Conservation (phyloP, 2,797 vertebrate genomes). For the Alca torda region DNA sequence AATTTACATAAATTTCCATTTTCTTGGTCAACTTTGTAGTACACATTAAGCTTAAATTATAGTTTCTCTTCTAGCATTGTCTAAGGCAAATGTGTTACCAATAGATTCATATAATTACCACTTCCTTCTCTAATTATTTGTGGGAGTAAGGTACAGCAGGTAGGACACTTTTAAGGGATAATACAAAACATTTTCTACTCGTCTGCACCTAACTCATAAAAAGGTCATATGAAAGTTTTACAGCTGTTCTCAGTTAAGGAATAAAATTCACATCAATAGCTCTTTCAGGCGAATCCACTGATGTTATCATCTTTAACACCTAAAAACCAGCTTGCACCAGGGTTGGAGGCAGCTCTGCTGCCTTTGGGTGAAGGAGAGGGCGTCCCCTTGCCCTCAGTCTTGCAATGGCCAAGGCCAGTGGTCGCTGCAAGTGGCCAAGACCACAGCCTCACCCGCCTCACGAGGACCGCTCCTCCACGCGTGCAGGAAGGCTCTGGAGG, state of each 20-base stretch:
- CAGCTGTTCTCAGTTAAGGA: background rate
- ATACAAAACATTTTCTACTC: conserved; percentile 25
- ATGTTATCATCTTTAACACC: fast-evolving
- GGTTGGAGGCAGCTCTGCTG: background rate
- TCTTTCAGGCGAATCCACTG: fast-evolving
- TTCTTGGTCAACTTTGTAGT: background rate
- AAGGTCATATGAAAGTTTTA: background rate
- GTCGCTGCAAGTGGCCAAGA: no score
- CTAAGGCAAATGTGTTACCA: conserved; percentile 25
- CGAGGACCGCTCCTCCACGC: fast-evolving
- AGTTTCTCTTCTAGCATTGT: background rate
- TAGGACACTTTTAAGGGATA: background rate
- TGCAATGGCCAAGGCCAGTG: no score
- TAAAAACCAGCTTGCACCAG: background rate
- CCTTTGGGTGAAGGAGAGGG: no score
- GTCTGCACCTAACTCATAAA: background rate
- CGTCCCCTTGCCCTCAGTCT: background rate
- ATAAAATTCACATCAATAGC: background rate
- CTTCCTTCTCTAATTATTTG: conserved; percentile 36
- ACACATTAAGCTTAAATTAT: background rate
- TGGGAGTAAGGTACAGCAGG: conserved; percentile 20
- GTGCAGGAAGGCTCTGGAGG: background rate
- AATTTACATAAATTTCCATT: conserved; percentile 51
- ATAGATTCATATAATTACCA: conserved; percentile 16
- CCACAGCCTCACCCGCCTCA: background rate